Evolutionary conservation across 2,797 vertebrate species (phyloP).

Genomic region (Helicolenus hilgendorfi): DNA sequence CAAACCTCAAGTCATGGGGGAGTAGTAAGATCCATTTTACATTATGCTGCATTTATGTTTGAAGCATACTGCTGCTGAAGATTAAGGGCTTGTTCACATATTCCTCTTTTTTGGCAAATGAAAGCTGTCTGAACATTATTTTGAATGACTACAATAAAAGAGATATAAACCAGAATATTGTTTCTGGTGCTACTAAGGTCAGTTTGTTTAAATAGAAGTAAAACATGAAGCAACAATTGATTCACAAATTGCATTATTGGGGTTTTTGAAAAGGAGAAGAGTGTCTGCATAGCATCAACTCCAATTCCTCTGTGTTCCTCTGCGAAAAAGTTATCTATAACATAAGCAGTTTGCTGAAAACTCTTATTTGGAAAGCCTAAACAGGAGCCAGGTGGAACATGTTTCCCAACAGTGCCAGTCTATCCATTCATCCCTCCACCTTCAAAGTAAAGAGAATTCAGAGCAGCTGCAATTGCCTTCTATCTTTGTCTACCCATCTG

Average conservation of each 20-base stretch:
- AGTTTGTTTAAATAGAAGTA: background rate
- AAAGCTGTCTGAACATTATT: background rate
- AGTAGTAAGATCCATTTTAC: constrained; percentile 15
- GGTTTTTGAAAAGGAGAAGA: background rate
- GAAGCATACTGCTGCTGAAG: background rate
- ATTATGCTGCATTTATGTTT: constrained; percentile 27
- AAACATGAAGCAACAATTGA: background rate
- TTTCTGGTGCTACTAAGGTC: too few relatives aligned
- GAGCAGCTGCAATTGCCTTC: constrained; percentile 40
- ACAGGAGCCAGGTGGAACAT: constrained; percentile 24
- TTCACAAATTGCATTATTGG: background rate
- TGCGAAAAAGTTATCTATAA: background rate
- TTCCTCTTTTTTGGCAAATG: background rate
- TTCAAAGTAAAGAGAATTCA: constrained; percentile 44
- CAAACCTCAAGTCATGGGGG: constrained; percentile 19
- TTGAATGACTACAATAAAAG: background rate
- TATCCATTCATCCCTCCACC: constrained; percentile 32
- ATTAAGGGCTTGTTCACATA: background rate
- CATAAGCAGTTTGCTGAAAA: background rate
- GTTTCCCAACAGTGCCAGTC: constrained; percentile 29
- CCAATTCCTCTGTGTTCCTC: background rate
- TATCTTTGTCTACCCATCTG: constrained; percentile 49
- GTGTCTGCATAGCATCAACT: background rate
- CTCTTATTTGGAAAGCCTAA: constrained; percentile 5
- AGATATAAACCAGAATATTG: background rate